Base-by-base conservation (phyloP, 2,797 vertebrate genomes). In the Scolopax bukidnonensis region DNA sequence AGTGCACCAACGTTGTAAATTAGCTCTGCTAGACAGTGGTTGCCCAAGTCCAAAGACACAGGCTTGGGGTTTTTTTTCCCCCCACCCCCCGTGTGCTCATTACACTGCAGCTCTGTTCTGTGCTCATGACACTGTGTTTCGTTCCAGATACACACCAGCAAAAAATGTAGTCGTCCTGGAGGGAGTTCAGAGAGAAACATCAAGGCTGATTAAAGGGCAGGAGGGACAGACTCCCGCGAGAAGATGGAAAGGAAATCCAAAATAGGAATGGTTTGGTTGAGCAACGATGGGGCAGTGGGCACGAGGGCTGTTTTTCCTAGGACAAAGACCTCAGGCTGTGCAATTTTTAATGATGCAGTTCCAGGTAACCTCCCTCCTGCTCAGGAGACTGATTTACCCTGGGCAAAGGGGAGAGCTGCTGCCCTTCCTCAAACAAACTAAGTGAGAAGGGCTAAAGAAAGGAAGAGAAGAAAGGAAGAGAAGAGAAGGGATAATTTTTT, bases 181-280 rank as follows among this genome's bases (percentile, higher is more conserved):
- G 38, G 9, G 36, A 75, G 38, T 85, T 94, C 86, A 94, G 81
- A 89, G 67, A 67, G 78, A 89, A 90, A 61, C 33, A 64, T 63
- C 47, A 79, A 50, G 47, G 28, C 7, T 80, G 50, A 83, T 87
- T 87, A 93, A 90, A 87, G 33, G 33, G 41, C 71, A 92, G 68
- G 63, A 87, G 41, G 36, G 67, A 77, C 57, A 68, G 68, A 54
- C 6, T 80, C 23, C 57, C 28, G 7, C 68, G 27, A 91, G 25
- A 86, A 63, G 27, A 61, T 79, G 24, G 16, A 36, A 88, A 86
- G 84, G 48, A 30, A 30, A 47, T 4, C 9, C 27, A 16, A 48
- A 90, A 61, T 60, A 60, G 0, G 1, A 74, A 70, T 74, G 4
- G 8, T 83, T 93, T 77, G 18, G 8, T 74, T 82, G 64, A 61